A percentile compares a stretch with the other conserved stretches of the same genome.
These are phyloP conservation scores for Nomada goodeniana DNA, from an alignment of 2,888 invertebrate genomes.

Conservation along the genomic window DNA sequence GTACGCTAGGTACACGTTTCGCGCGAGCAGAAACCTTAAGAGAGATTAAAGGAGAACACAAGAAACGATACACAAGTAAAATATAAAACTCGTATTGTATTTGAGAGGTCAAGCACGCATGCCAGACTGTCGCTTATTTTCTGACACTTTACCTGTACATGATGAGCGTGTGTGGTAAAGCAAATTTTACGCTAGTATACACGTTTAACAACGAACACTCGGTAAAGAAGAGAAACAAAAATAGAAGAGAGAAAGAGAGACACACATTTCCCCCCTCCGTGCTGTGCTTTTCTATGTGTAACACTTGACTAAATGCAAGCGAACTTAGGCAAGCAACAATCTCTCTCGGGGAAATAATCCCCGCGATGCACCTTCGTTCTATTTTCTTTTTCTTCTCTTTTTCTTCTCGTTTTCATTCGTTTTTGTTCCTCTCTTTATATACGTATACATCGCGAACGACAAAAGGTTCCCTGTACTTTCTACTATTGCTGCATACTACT, in stretches of 20 bases:
- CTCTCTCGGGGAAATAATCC: conserved; percentile 11
- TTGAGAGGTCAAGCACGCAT: conserved; percentile 67
- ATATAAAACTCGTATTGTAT: conserved; percentile 37
- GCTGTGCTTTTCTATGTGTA: conserved; percentile 56
- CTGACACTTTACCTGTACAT: conserved; percentile 78
- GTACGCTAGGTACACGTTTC: conserved; percentile 64
- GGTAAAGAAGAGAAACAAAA: conserved; percentile 6
- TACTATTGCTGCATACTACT: neutral
- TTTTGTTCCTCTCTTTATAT: conserved; percentile 20
- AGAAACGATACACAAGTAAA: conserved; percentile 2
- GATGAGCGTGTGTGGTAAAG: conserved; percentile 66
- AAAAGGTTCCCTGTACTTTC: conserved; percentile 3
- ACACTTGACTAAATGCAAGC: conserved; percentile 37
- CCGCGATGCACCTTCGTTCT: neutral
- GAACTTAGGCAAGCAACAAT: conserved; percentile 16
- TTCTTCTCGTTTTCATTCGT: neutral
- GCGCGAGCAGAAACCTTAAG: conserved; percentile 27
- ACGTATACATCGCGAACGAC: conserved; percentile 4
- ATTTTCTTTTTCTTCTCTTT: neutral
- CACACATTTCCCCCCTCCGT: conserved; percentile 28
- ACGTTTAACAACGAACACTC: conserved; percentile 73
- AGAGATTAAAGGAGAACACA: conserved; percentile 46
- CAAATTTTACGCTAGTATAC: conserved; percentile 47
- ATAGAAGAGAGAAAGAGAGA: neutral
- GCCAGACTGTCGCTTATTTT: conserved; percentile 81